Evolutionary conservation across 2,888 invertebrate species (phyloP).

Genomic region (Luperina nickerlii): DNA sequence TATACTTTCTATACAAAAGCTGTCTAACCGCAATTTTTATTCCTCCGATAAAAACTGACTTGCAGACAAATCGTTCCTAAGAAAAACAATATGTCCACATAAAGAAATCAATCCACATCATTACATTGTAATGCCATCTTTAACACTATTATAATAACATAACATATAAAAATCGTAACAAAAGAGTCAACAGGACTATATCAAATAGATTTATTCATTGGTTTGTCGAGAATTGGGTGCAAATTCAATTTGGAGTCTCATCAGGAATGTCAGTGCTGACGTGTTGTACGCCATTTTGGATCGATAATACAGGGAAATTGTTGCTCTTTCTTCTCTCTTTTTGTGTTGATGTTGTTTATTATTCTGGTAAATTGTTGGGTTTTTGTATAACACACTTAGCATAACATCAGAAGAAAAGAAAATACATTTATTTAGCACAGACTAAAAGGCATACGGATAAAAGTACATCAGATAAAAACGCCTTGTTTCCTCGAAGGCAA

Average conservation of each 20-base stretch:
- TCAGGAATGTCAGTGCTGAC: constrained; percentile 55
- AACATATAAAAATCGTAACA: constrained; percentile 1
- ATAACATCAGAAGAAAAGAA: neutral
- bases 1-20: neutral
- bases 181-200: constrained; percentile 16
- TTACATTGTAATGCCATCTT: neutral
- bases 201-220: constrained; percentile 50
- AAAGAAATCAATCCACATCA: neutral
- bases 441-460: neutral
- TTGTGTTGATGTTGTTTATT: neutral
- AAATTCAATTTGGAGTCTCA: constrained; percentile 63
- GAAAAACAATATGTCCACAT: neutral
- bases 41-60: neutral
- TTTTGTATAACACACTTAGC: neutral
- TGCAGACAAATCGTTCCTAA: neutral
- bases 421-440: neutral
- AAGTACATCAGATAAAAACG: neutral
- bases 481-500: neutral
- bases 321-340: neutral
- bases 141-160: neutral
- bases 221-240: constrained; percentile 59
- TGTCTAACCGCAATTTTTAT: neutral
- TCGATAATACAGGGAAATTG: constrained; percentile 15
- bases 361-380: neutral
- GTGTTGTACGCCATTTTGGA: constrained; percentile 7